Percentiles rank a stretch among this genome's conserved stretches.
These are phyloP conservation scores for Dendroctonus valens DNA, from an alignment of 1,140 invertebrate species.

Conservation along the genomic window DNA sequence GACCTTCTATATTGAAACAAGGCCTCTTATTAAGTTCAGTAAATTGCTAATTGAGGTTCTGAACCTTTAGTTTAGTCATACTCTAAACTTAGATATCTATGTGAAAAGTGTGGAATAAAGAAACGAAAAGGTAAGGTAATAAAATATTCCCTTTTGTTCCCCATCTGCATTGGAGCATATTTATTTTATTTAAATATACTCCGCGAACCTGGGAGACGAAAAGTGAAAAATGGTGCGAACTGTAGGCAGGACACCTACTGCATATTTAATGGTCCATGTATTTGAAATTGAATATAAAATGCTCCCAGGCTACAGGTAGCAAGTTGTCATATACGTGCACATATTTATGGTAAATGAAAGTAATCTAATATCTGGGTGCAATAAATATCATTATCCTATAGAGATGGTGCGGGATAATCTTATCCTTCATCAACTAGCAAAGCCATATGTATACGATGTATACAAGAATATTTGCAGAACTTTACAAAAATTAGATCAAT, in stretches of 20 bases:
- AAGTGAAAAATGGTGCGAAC: slow-evolving; percentile 16
- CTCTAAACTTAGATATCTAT: neutral
- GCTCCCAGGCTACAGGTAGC: no score
- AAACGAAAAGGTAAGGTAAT: neutral
- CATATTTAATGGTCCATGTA: slow-evolving; percentile 16
- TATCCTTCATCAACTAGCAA: no score
- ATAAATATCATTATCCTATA: no score
- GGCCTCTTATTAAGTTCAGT: no score
- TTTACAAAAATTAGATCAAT: no score
- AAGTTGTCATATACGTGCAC: no score
- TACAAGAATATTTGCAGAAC: no score
- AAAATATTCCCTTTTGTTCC: slow-evolving; percentile 18
- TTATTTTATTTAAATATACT: slow-evolving; percentile 16
- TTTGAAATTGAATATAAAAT: slow-evolving; percentile 17
- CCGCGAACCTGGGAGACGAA: neutral
- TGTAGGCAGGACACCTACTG: slow-evolving; percentile 8
- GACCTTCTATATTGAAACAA: neutral
- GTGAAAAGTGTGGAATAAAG: neutral
- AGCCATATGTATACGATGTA: no score
- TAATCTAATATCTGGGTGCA: no score
- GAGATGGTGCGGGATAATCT: no score
- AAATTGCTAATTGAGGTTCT: neutral
- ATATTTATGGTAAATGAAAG: no score
- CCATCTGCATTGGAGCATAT: slow-evolving; percentile 1
- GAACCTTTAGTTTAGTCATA: neutral